Evolutionary conservation across 2,888 invertebrate genomes (phyloP).

Genomic region (Acronicta leporina): DNA sequence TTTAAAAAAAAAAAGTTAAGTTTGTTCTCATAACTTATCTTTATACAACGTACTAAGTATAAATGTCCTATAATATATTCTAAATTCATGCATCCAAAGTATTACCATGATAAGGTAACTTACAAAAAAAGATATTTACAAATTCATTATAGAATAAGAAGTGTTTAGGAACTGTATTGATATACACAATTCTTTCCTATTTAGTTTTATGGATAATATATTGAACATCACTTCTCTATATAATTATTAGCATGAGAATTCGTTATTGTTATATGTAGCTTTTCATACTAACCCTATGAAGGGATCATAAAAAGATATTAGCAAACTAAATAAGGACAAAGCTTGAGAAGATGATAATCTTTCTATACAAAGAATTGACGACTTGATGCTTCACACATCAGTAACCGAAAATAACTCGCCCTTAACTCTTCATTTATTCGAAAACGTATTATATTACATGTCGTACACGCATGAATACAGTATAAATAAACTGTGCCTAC

Average conservation of each 20-base stretch:
- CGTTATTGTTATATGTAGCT: constrained; percentile 4
- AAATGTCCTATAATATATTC: no score
- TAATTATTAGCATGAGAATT: constrained; percentile 32
- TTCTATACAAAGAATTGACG: constrained; percentile 42
- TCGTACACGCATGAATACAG: constrained; percentile 82
- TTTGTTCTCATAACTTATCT: no score
- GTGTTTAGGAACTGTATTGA: no score
- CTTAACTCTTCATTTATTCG: constrained; percentile 78
- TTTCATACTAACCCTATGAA: constrained; percentile 5
- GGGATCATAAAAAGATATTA: constrained; percentile 9
- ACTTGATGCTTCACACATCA: constrained; percentile 48
- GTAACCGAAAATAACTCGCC: constrained; percentile 65
- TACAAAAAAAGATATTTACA: no score
- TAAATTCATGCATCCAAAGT: no score
- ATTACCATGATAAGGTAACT: no score
- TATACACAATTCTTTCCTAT: no score
- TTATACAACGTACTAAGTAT: no score
- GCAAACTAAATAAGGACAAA: constrained; percentile 17
- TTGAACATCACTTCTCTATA: no score
- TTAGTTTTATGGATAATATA: no score
- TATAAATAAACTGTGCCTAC: constrained; percentile 85
- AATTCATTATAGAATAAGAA: background rate
- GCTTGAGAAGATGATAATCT: constrained; percentile 16
- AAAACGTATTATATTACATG: constrained; percentile 83
- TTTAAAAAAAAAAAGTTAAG: no score